Percentiles rank a stretch among this genome's conserved stretches.
Evolutionary conservation across 1,140 invertebrate species (phyloP).

Genomic region (Bradysia coprophila): DNA sequence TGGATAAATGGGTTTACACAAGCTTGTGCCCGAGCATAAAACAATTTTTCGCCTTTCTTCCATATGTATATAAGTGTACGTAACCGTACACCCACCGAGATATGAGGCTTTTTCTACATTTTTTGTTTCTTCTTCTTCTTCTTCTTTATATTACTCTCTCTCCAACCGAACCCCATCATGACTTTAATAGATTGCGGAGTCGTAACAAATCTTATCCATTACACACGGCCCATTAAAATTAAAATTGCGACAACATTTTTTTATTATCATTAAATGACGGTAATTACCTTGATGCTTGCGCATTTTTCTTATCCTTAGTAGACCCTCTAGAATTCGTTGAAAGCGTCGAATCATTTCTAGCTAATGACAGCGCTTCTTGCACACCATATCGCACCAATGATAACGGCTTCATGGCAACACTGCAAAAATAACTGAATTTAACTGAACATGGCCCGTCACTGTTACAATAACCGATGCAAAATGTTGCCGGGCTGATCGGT

Average conservation of each 20-base stretch:
- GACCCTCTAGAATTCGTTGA: conserved; percentile 22
- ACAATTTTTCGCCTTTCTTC: too few relatives aligned
- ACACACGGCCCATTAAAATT: too few relatives aligned
- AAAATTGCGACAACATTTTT: too few relatives aligned
- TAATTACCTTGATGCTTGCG: conserved; percentile 22
- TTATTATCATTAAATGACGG: too few relatives aligned
- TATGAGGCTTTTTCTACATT: too few relatives aligned
- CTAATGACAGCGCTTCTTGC: conserved; percentile 23
- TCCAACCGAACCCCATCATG: too few relatives aligned
- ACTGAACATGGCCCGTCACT: neutral
- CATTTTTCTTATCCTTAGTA: conserved; percentile 25
- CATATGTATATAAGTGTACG: too few relatives aligned
- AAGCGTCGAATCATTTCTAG: conserved; percentile 24
- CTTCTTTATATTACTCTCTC: neutral
- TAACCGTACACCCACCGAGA: too few relatives aligned
- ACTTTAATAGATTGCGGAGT: too few relatives aligned
- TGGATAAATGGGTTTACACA: too few relatives aligned
- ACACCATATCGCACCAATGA: conserved; percentile 23
- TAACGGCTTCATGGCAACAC: conserved; percentile 23
- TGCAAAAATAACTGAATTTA: conserved; percentile 2
- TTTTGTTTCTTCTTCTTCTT: neutral
- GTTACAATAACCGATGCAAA: neutral
- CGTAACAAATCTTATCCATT: too few relatives aligned
- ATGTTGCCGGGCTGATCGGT: neutral
- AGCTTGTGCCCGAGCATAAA: too few relatives aligned